Evolutionary conservation across 2,797 vertebrate genomes (phyloP).

Genomic region (Sebastes oblongus): DNA sequence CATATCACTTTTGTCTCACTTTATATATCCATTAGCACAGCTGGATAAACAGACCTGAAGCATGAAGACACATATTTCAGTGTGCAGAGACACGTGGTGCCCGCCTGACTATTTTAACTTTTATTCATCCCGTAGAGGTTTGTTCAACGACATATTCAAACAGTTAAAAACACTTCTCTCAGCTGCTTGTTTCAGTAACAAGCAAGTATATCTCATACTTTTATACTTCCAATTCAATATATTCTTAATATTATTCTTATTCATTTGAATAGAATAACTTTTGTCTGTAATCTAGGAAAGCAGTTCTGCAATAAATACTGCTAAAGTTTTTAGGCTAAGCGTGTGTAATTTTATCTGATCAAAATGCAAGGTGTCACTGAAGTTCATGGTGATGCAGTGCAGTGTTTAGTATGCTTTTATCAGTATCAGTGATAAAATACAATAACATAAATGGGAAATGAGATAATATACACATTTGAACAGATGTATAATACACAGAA

Average conservation of each 20-base stretch:
- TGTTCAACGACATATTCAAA: neutral
- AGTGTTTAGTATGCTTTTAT: neutral
- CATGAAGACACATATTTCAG: conserved; percentile 11
- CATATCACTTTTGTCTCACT: conserved; percentile 12
- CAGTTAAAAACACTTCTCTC: neutral
- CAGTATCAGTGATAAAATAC: neutral
- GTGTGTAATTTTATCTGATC: too few relatives aligned
- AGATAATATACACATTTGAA: neutral
- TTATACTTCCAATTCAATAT: fast-evolving
- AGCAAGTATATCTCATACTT: neutral
- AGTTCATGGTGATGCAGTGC: neutral
- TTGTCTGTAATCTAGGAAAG: neutral
- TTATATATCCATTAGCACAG: conserved; percentile 42
- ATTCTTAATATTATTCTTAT: neutral
- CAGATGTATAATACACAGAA: neutral
- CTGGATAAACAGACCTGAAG: conserved; percentile 50
- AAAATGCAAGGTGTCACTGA: neutral
- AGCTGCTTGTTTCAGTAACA: too few relatives aligned
- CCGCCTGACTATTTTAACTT: neutral
- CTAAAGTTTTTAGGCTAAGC: neutral
- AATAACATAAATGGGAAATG: neutral
- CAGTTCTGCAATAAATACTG: neutral
- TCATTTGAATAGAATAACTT: neutral
- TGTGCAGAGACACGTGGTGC: neutral
- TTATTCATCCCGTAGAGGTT: neutral